Base-by-base conservation (phyloP, 2,113 vertebrate species). In the Pipa parva region DNA sequence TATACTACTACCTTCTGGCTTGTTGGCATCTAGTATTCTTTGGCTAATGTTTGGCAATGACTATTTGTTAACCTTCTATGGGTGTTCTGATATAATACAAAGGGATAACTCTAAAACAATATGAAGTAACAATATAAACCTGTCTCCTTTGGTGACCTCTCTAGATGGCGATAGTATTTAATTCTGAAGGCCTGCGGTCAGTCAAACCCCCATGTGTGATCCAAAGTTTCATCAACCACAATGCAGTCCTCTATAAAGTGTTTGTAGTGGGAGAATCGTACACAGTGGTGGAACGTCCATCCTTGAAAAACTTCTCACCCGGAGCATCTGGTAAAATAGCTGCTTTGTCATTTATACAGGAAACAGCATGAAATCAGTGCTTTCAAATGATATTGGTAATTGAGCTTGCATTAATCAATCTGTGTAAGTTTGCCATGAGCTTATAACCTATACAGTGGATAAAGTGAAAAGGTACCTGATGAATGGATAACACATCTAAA, bases 151-250 rank as follows among this genome's bases (percentile, higher is more conserved):
- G 3, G 2, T 54, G n/a, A 56, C 21, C 52, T 2, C 67, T 75
- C 11, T 83, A 99, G 97, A 99, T 99, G 96, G 92, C 97, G 7
- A 99, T 99, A 39, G 93, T 99, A 79, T 99, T 99, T 81, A 96
- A 93, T 62, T 89, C 91, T 77, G 96, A 97, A 75, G 96, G 94
- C 74, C 84, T 99, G 78, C 93, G 87, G 24, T 90, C 92, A 39
- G 87, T 99, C 63, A 92, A 86, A 59, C 95, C 95, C 0, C 97
- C 95, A 0, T 99, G 97, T 0, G 97, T 99, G 75, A 93, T 97
- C 76, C 97, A 99, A 88, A 98, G 93, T 74, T 99, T 99, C 82
- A 97, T 99, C 82, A 99, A 96, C 84, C 97, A 99, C 84, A 98
- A 99, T 0, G 97, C 95, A 0, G 92, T 98, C 60, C 89, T 99